Evolutionary conservation across 2,888 invertebrate genomes (phyloP), one percentile per base, ranked within the genome.

Genomic region (Epistrophe eligans): DNA sequence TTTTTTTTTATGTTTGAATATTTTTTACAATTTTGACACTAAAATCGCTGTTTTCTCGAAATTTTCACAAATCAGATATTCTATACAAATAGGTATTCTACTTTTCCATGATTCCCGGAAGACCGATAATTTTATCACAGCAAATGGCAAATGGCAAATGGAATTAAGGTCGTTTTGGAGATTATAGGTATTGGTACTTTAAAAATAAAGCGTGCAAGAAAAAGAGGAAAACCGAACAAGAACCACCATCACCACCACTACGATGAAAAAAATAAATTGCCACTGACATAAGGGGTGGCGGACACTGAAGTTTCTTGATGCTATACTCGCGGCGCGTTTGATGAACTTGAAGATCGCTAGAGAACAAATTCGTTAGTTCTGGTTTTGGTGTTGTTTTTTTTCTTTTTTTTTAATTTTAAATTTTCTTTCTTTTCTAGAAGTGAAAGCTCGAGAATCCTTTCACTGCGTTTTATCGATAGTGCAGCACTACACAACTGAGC

Each of bases 401-500:
- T 48, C 0, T 43, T 48, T 58, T 43, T 58, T 71, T 76, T 64
- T 52, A 17, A 28, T 58, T 45, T 17, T 1, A 13, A 7, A 58
- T 45, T 40, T 77, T 50, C 6, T 71, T n/a, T 24, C 9, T 45
- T 45, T 48, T 72, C 62, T 43, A 87, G 67, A 67, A 88, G 88
- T 88, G 87, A 89, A 89, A 89, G 89, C 88, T 89, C 79, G 81
- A 84, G 77, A 87, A 79, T 88, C 89, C 88, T 89, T 88, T 88
- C 84, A 79, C 87, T 89, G 88, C 88, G 89, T 89, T 87, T 84
- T 72, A 72, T 64, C 84, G 79, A 87, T 79, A 79, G 82, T 79
- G 85, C 85, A 82, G 60, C 64, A 79, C 77, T 76, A 79, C 50
- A 82, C 57, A 87, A 83, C 85, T 87, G 79, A 82, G 77, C 81